Conservation (phyloP, 1,140 invertebrate species). For the Polyergus mexicanus region DNA sequence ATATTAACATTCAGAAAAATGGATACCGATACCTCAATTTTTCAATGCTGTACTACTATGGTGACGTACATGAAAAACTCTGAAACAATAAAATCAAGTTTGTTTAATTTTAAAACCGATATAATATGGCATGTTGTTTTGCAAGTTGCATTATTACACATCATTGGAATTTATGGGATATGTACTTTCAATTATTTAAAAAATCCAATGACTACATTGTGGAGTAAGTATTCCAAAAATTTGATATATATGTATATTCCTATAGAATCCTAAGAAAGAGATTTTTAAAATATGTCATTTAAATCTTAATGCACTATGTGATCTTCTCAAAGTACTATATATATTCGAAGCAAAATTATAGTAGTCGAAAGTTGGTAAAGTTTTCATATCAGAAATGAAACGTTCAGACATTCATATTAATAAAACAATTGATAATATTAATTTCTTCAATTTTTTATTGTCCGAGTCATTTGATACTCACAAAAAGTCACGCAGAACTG, state of each 20-base stretch:
- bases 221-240: slow-evolving; percentile 22
- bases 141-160: neutral
- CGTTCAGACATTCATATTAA: too few species aligned
- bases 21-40: neutral
- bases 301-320: neutral
- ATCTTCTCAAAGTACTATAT: neutral
- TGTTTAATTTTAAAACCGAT: slow-evolving; percentile 6
- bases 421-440: too few species aligned
- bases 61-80: neutral
- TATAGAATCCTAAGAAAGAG: neutral
- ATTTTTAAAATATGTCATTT: neutral
- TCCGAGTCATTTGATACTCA: too few species aligned
- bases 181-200: slow-evolving; percentile 14
- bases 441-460: too few species aligned
- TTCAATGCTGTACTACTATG: neutral
- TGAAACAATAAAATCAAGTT: neutral
- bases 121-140: slow-evolving; percentile 32
- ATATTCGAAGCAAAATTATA: neutral
- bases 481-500: too few species aligned
- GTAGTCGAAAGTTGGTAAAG: too few species aligned
- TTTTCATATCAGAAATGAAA: too few species aligned
- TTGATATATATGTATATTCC: neutral
- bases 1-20: neutral
- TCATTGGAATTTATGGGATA: slow-evolving; percentile 33
- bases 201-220: slow-evolving; percentile 16